Evolutionary conservation across 2,888 invertebrate species (phyloP).

Genomic region (Micropterix aruncella): DNA sequence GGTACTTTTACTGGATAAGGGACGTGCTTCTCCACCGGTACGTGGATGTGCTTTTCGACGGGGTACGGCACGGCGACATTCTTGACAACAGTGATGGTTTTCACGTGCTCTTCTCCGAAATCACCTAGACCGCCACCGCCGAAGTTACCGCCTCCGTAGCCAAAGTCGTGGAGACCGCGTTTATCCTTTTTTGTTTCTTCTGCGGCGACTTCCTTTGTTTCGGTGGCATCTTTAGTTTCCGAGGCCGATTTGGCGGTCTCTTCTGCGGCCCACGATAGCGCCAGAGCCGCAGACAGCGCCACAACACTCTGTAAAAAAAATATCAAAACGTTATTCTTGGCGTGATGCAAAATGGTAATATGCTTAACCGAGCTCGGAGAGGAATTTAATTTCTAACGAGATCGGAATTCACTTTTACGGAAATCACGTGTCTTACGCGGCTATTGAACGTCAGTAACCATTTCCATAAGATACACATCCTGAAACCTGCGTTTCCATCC

Average conservation of each 20-base stretch:
- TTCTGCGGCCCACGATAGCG: conserved; percentile 39
- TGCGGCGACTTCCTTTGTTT: conserved; percentile 19
- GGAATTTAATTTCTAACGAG: too few relatives aligned
- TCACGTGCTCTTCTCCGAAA: conserved; percentile 35
- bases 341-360: background rate
- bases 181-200: conserved; percentile 40
- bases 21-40: conserved; percentile 54
- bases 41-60: conserved; percentile 52
- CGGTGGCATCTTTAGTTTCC: conserved; percentile 25
- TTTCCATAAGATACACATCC: too few relatives aligned
- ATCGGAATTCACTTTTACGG: too few relatives aligned
- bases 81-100: conserved; percentile 53
- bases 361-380: background rate
- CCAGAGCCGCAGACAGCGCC: conserved; percentile 26
- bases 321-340: background rate
- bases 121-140: conserved; percentile 14
- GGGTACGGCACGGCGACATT: conserved; percentile 61
- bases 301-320: conserved; percentile 11
- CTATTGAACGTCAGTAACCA: too few relatives aligned
- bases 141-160: conserved; percentile 22
- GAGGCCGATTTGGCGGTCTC: conserved; percentile 32
- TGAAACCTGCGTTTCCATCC: too few relatives aligned
- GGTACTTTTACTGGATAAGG: conserved; percentile 55
- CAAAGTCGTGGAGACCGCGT: conserved; percentile 35
- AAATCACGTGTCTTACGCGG: too few relatives aligned